phyloP scores from a whole-genome alignment of 2,888 invertebrate species.

The Smittia aterrima region DNA sequence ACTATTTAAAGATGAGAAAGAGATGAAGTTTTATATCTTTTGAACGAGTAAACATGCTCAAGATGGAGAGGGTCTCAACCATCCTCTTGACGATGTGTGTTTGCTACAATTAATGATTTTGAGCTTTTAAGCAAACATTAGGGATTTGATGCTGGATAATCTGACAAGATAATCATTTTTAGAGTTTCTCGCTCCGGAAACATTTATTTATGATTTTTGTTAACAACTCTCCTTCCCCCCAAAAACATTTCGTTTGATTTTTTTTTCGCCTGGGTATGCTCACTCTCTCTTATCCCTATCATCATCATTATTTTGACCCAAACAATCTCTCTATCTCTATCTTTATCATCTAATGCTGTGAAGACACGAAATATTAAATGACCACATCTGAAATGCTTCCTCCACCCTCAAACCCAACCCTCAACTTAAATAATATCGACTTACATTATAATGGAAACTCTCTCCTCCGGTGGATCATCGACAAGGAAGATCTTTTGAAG shows the following conservation, averaged over 20 bases:
- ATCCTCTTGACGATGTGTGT: conserved; percentile 14
- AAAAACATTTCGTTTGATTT: no score
- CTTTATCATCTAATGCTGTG: not conserved
- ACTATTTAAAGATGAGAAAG: conserved; percentile 19
- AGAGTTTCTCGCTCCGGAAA: not conserved
- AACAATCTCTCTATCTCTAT: not conserved
- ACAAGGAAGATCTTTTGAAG: not conserved
- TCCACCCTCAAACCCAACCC: not conserved
- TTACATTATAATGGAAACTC: not conserved
- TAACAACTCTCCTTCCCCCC: conserved; percentile 14
- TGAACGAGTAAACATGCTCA: conserved; percentile 2
- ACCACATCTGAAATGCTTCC: conserved; percentile 17
- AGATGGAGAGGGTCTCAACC: not conserved
- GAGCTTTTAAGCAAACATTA: conserved; percentile 20
- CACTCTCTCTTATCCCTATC: not conserved
- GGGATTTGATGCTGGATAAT: not conserved
- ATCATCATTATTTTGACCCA: not conserved
- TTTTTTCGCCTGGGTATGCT: not conserved
- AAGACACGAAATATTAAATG: conserved; percentile 9
- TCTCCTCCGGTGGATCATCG: not conserved
- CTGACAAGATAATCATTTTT: conserved; percentile 33
- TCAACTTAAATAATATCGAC: conserved; percentile 3
- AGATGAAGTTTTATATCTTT: conserved; percentile 30
- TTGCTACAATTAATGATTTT: conserved; percentile 35
- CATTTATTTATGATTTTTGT: conserved; percentile 30